Evolutionary conservation across 2,113 vertebrate genomes (phyloP).

Genomic region (Vulpes ferrilata): DNA sequence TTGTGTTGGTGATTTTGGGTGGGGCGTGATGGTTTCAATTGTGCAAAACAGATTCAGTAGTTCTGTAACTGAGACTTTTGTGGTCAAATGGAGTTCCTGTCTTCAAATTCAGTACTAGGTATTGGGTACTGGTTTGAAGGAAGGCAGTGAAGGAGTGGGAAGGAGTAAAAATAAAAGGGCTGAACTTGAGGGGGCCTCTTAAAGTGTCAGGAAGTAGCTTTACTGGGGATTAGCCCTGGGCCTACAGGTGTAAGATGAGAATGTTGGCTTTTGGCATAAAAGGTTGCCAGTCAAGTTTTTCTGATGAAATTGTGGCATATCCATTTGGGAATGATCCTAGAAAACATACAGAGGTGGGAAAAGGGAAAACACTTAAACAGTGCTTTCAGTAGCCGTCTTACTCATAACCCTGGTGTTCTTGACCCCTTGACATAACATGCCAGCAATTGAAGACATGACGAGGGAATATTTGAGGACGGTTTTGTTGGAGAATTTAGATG

Average conservation of each 20-base stretch:
- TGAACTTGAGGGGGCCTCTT: neutral
- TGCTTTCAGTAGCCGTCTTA: conserved; percentile 27
- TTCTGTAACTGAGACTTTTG: conserved; percentile 13
- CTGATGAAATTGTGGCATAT: conserved; percentile 32
- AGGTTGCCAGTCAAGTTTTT: conserved; percentile 14
- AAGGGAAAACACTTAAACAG: neutral
- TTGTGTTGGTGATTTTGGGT: conserved; percentile 85
- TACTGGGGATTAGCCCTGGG: neutral
- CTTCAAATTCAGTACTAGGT: conserved; percentile 37
- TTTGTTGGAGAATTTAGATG: conserved; percentile 14
- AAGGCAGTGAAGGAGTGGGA: conserved; percentile 38
- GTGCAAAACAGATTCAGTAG: conserved; percentile 56
- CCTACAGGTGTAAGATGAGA: neutral
- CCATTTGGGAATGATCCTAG: conserved; percentile 31
- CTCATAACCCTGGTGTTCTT: neutral
- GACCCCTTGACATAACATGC: neutral
- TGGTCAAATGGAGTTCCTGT: conserved; percentile 52
- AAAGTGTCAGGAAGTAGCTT: conserved; percentile 38
- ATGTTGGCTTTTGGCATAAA: conserved; percentile 46
- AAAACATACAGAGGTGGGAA: neutral
- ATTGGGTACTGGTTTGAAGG: neutral
- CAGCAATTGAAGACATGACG: conserved; percentile 10
- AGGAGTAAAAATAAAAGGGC: conserved; percentile 16
- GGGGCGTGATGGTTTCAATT: conserved; percentile 68
- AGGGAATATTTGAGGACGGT: neutral